A percentile compares a stretch with the other conserved stretches of the same genome.
Conservation (phyloP, 2,888 invertebrate genomes). For the Aphodius sticticus region DNA sequence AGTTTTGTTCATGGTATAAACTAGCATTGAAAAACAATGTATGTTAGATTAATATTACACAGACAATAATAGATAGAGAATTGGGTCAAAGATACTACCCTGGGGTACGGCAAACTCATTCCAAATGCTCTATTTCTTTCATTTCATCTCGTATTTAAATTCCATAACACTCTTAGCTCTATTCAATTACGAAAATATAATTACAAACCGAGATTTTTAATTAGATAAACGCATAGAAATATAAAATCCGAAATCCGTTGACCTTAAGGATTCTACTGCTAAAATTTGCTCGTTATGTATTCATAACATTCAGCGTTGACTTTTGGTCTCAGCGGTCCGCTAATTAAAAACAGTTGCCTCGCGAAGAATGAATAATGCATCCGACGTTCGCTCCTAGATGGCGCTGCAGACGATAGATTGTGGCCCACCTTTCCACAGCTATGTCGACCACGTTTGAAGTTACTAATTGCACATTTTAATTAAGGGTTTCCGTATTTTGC, state of each 20-base stretch:
- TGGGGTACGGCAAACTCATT: too few species aligned
- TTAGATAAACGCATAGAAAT: background rate
- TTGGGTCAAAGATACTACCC: too few species aligned
- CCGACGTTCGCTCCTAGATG: background rate
- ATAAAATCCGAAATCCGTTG: background rate
- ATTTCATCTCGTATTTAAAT: too few species aligned
- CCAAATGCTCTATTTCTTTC: too few species aligned
- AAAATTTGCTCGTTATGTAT: background rate
- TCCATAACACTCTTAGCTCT: too few species aligned
- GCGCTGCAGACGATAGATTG: background rate
- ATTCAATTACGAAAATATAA: too few species aligned
- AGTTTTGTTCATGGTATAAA: too few species aligned
- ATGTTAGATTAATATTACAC: too few species aligned
- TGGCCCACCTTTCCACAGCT: background rate
- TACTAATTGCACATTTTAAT: conserved; percentile 4
- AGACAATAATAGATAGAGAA: too few species aligned
- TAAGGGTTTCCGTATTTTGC: background rate
- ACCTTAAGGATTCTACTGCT: background rate
- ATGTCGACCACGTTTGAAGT: background rate
- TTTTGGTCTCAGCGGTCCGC: background rate
- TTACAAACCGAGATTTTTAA: background rate
- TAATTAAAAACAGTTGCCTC: background rate
- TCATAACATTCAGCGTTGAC: background rate
- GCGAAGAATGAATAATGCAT: background rate
- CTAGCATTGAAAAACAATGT: too few species aligned